A percentile compares a stretch with the other conserved stretches of the same genome.
Conservation (phyloP, 1,140 invertebrate genomes). For the Trichomalopsis sarcophagae region DNA sequence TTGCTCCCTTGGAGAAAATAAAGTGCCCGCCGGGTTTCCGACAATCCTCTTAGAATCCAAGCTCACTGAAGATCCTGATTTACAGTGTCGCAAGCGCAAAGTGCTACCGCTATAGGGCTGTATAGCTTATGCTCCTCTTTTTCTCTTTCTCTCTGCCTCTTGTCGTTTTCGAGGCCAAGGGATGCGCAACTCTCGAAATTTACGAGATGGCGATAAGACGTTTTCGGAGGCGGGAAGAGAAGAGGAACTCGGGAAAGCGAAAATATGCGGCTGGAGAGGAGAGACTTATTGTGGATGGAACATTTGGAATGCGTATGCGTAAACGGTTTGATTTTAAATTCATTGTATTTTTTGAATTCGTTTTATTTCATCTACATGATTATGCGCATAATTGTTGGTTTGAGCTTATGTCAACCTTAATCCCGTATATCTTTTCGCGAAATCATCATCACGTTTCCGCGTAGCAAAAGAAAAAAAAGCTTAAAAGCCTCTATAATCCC, state of each 20-base stretch:
- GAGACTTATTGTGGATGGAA: too few relatives aligned
- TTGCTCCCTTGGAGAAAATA: neutral
- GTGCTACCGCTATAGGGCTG: neutral
- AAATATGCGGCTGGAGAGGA: too few relatives aligned
- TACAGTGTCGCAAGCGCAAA: slow-evolving; percentile 1
- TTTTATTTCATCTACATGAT: too few relatives aligned
- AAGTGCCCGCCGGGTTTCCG: neutral
- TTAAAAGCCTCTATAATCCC: too few relatives aligned
- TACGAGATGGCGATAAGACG: neutral
- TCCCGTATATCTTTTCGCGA: too few relatives aligned
- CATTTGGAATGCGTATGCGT: too few relatives aligned
- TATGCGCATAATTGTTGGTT: too few relatives aligned
- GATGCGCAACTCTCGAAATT: neutral
- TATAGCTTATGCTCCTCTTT: neutral
- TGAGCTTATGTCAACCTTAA: too few relatives aligned
- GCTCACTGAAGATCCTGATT: slow-evolving; percentile 13
- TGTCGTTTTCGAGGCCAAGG: neutral
- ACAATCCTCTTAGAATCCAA: slow-evolving; percentile 16
- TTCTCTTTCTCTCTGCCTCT: neutral
- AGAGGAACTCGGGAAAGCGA: neutral
- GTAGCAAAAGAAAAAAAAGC: too few relatives aligned
- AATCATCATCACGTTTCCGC: too few relatives aligned
- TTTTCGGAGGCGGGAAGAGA: neutral
- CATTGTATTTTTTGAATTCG: too few relatives aligned
- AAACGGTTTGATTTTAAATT: too few relatives aligned